Conservation (phyloP, 1,140 invertebrate species). For the Brachionus koreanus region DNA sequence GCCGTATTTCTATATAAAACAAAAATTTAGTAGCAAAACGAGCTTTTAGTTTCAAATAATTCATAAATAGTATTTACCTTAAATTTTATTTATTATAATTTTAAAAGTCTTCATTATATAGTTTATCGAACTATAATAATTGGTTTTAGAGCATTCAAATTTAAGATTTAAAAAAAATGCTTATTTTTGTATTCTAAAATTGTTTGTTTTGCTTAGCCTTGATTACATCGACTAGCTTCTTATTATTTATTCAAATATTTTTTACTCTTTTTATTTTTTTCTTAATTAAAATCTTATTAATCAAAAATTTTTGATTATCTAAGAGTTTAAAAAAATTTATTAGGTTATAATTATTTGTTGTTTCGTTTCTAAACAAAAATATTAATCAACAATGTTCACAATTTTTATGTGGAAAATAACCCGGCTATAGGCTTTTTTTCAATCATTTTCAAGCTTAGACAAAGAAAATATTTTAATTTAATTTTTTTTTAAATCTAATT, state of each 20-base stretch:
- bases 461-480: not conserved
- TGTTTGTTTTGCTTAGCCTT: not conserved
- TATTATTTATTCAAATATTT: not conserved
- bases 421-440: too few species aligned
- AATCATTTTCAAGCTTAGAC: not conserved
- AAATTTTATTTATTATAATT: slow-evolving; percentile 18
- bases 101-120: not conserved
- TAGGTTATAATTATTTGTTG: not conserved
- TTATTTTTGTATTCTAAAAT: not conserved
- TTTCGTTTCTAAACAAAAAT: not conserved
- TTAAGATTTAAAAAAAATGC: not conserved
- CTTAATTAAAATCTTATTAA: slow-evolving; percentile 1
- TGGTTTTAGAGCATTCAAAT: not conserved
- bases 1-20: not conserved
- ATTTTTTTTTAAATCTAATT: not conserved
- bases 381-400: not conserved
- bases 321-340: not conserved
- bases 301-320: not conserved
- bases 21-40: slow-evolving; percentile 13
- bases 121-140: not conserved
- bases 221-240: not conserved
- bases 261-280: not conserved
- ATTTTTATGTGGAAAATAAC: too few species aligned
- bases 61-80: slow-evolving; percentile 24
- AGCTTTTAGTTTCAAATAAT: not conserved